These are phyloP conservation scores for Montipora sp. DNA, from an alignment of 64 coral and sea anemone species.

Conservation along the genomic window DNA sequence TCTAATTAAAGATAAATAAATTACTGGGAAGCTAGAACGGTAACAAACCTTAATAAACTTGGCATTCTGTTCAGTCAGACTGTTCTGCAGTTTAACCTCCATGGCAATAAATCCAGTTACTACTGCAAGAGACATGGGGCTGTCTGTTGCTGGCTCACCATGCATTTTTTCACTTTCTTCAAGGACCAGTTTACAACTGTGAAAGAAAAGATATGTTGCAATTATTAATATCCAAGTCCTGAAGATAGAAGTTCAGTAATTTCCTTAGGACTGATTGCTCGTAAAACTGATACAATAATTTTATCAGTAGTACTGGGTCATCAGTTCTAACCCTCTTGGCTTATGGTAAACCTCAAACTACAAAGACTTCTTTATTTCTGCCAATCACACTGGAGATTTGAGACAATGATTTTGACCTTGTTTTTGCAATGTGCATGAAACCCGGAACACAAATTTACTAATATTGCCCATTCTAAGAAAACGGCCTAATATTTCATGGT, in stretches of 20 bases:
- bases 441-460: too few species aligned
- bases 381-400: too few species aligned
- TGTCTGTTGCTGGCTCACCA: slow-evolving; percentile 51
- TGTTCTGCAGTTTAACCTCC: slow-evolving; percentile 95
- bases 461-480: too few species aligned
- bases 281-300: too few species aligned
- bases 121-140: slow-evolving; percentile 64
- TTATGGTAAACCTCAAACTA: too few species aligned
- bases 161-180: slow-evolving; percentile 64
- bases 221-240: neutral
- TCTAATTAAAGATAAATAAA: too few species aligned
- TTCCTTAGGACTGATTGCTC: too few species aligned
- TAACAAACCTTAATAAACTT: slow-evolving; percentile 92
- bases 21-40: neutral
- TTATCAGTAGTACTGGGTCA: too few species aligned
- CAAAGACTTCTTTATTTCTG: too few species aligned
- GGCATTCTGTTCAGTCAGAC: slow-evolving; percentile 93
- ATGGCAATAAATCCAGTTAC: slow-evolving; percentile 92
- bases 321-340: too few species aligned
- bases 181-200: slow-evolving; percentile 80
- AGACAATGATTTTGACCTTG: too few species aligned
- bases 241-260: neutral
- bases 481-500: neutral
- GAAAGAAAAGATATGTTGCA: neutral
- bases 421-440: too few species aligned